Percentiles rank a stretch among this genome's conserved stretches.
Evolutionary conservation across 2,888 invertebrate genomes (phyloP).

Genomic region (Euproctis similis): DNA sequence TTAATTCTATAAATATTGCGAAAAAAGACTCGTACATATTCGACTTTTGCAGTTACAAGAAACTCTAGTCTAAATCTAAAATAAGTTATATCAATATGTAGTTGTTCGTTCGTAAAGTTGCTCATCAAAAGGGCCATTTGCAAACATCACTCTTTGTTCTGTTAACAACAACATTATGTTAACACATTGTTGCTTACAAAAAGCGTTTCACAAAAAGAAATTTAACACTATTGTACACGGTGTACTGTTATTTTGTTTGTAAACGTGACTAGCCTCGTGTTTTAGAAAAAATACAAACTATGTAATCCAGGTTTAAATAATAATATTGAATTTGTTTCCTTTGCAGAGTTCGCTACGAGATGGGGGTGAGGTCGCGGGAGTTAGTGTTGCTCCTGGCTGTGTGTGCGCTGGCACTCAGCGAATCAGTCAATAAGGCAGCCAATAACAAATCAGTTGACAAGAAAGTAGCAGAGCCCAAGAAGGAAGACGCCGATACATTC

Average conservation of each 20-base stretch:
- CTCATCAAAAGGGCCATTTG: slow-evolving; percentile 13
- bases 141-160: slow-evolving; percentile 25
- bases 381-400: slow-evolving; percentile 67
- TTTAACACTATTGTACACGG: slow-evolving; percentile 38
- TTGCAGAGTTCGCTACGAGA: slow-evolving; percentile 71
- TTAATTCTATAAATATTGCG: too few species aligned
- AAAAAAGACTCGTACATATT: too few species aligned
- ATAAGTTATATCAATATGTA: slow-evolving; percentile 3
- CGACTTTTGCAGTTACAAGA: too few species aligned
- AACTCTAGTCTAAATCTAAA: too few species aligned
- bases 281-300: slow-evolving; percentile 30
- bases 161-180: slow-evolving; percentile 28
- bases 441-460: slow-evolving; percentile 25
- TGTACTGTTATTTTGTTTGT: slow-evolving; percentile 37
- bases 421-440: slow-evolving; percentile 49
- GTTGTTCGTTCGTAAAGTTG: slow-evolving; percentile 9
- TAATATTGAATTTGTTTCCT: slow-evolving; percentile 24
- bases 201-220: slow-evolving; percentile 31
- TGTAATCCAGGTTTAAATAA: too few species aligned
- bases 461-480: slow-evolving; percentile 15
- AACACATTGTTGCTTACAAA: slow-evolving; percentile 33
- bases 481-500: slow-evolving; percentile 45
- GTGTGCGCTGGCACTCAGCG: slow-evolving; percentile 56
- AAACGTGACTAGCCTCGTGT: slow-evolving; percentile 36
- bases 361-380: slow-evolving; percentile 71